Percentiles rank a stretch among this genome's conserved stretches.
Evolutionary conservation across 1,140 invertebrate genomes (phyloP).

Genomic region (Drosophila bocki): DNA sequence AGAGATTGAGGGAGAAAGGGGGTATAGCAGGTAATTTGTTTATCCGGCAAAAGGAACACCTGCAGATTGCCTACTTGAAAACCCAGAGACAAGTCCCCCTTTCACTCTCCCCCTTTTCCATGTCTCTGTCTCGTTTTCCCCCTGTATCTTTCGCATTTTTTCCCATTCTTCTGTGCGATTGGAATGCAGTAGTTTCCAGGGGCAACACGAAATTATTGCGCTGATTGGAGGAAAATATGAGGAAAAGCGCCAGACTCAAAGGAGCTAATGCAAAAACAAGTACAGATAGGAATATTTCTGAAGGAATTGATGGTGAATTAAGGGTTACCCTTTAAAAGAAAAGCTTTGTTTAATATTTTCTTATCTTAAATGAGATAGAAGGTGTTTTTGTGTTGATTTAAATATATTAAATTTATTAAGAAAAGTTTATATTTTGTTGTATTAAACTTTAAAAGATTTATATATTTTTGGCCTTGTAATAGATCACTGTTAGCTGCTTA

Average conservation of each 20-base stretch:
- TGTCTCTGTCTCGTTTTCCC: neutral
- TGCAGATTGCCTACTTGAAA: conserved; percentile 58
- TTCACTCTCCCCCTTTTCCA: neutral
- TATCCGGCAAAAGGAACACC: conserved; percentile 58
- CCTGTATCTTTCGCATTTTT: conserved; percentile 22
- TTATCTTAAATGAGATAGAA: neutral
- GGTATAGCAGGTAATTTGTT: conserved; percentile 47
- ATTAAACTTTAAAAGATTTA: neutral
- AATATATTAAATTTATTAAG: neutral
- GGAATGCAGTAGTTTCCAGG: conserved; percentile 44
- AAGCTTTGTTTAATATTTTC: neutral
- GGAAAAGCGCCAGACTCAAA: conserved; percentile 17
- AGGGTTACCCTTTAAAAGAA: neutral
- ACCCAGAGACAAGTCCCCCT: conserved; percentile 19
- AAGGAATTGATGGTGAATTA: neutral
- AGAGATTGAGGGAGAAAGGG: conserved; percentile 10
- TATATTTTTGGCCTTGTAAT: neutral
- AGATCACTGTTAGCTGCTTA: neutral
- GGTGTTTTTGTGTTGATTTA: neutral
- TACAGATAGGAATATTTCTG: neutral
- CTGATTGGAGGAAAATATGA: conserved; percentile 5
- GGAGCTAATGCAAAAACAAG: conserved; percentile 3
- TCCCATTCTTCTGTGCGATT: conserved; percentile 3
- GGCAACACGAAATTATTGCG: conserved; percentile 34
- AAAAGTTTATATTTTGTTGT: neutral